Evolutionary conservation across 2,797 vertebrate species (phyloP).

Genomic region (Anabacerthia variegaticeps): DNA sequence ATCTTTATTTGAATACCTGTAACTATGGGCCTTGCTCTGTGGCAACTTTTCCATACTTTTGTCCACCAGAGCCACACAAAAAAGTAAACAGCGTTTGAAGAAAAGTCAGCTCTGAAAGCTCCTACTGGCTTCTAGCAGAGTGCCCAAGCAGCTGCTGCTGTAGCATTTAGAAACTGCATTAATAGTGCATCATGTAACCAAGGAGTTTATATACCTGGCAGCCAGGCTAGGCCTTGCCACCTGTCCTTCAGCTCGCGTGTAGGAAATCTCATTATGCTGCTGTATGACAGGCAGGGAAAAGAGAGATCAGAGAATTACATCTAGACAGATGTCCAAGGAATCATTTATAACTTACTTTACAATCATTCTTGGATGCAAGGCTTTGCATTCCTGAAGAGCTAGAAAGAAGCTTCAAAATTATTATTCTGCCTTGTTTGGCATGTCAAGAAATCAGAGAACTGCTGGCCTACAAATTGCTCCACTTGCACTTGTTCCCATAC

Average conservation of each 20-base stretch:
- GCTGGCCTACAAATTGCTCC: not conserved
- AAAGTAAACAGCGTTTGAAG: not conserved
- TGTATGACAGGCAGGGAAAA: not conserved
- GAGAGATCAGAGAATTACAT: not conserved
- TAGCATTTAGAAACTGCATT: not conserved
- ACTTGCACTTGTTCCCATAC: not conserved
- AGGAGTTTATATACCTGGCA: not conserved
- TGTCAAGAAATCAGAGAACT: not conserved
- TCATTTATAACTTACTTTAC: not conserved
- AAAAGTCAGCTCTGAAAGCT: constrained; percentile 5
- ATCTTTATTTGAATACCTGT: not conserved
- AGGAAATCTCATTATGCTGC: not conserved
- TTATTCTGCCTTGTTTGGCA: not conserved
- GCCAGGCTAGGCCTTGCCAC: not conserved
- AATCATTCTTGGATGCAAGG: not conserved
- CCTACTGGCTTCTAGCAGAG: not conserved
- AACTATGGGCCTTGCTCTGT: not conserved
- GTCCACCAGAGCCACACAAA: not conserved
- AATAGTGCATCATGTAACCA: not conserved
- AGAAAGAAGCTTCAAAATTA: not conserved
- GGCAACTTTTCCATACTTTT: not conserved
- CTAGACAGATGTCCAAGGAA: not conserved
- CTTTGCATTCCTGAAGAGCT: not conserved
- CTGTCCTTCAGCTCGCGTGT: not conserved
- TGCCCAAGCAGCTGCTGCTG: not conserved